Percentiles rank a stretch among this genome's conserved stretches.
Evolutionary conservation across 2,113 vertebrate genomes (phyloP).

Genomic region (Ciconia stormi): DNA sequence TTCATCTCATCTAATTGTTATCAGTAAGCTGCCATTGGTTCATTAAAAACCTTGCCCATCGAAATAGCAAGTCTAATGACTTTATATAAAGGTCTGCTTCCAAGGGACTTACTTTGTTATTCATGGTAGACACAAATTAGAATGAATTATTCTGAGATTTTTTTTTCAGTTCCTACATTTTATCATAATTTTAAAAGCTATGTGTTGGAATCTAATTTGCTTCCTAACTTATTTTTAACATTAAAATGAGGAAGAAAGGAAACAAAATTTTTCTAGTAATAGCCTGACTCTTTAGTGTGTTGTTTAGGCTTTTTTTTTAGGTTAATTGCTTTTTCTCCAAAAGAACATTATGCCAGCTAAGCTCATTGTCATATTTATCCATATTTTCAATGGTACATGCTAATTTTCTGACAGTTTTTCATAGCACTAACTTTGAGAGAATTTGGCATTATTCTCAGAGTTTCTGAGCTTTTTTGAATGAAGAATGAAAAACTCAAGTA

Average conservation of each 20-base stretch:
- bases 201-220: not conserved
- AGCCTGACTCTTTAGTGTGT: not conserved
- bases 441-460: not conserved
- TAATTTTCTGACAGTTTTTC: not conserved
- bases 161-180: not conserved
- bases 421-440: not conserved
- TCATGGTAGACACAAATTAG: not conserved
- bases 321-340: not conserved
- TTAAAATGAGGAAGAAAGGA: not conserved
- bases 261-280: not conserved
- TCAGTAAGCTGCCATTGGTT: conserved; percentile 2
- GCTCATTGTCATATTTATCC: not conserved
- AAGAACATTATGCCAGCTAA: not conserved
- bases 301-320: not conserved
- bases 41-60: conserved; percentile 17
- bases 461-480: not conserved
- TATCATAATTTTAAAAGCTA: not conserved
- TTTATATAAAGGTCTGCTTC: conserved; percentile 29
- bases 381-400: not conserved
- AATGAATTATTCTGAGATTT: not conserved
- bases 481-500: not conserved
- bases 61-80: conserved; percentile 6
- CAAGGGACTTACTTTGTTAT: not conserved
- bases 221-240: not conserved
- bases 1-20: conserved; percentile 49